These are phyloP conservation scores for Microcebus tavaratra DNA, from an alignment of 2,113 vertebrate species.

Conservation along the genomic window DNA sequence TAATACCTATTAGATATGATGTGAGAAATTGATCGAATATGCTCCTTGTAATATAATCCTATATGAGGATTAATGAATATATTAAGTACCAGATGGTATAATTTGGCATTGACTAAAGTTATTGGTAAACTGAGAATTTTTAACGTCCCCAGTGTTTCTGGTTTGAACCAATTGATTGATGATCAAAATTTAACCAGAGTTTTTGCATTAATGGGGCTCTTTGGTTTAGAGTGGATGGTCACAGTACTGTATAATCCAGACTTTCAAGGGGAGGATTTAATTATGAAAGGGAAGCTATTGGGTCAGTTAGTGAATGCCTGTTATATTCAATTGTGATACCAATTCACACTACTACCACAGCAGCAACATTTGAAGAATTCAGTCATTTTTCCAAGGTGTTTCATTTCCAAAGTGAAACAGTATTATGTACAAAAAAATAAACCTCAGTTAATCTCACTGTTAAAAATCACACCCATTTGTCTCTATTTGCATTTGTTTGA, in stretches of 20 bases:
- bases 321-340: neutral
- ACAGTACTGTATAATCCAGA: neutral
- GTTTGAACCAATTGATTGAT: conserved; percentile 67
- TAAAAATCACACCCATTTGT: neutral
- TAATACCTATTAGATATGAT: conserved; percentile 52
- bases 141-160: conserved; percentile 54
- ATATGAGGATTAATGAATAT: conserved; percentile 76
- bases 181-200: conserved; percentile 41
- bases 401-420: neutral
- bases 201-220: conserved; percentile 22
- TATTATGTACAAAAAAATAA: neutral
- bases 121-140: conserved; percentile 66
- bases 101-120: conserved; percentile 70
- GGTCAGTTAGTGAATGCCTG: neutral
- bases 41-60: conserved; percentile 61
- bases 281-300: neutral
- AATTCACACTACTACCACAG: neutral
- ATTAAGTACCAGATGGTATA: conserved; percentile 72
- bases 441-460: neutral
- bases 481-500: neutral
- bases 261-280: neutral
- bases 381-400: neutral
- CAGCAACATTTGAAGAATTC: neutral
- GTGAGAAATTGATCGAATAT: conserved; percentile 71
- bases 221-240: neutral